phyloP scores from a whole-genome alignment of 2,797 vertebrate genomes.

The Thamnophis elegans region DNA sequence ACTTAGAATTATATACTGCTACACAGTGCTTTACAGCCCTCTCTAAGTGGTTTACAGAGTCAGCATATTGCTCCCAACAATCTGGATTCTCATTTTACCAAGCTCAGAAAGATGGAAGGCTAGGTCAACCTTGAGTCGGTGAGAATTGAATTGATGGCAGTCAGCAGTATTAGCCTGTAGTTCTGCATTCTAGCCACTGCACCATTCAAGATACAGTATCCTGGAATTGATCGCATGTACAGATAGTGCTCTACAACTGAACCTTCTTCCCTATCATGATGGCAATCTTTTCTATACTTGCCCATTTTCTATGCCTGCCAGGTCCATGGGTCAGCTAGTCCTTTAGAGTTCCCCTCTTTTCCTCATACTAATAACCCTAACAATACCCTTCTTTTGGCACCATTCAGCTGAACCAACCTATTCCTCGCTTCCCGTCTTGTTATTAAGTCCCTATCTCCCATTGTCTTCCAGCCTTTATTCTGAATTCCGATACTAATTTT shows the following conservation, averaged over 20 bases:
- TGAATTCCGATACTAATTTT: slow-evolving; percentile 32
- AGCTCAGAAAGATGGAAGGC: neutral
- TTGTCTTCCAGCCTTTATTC: slow-evolving; percentile 9
- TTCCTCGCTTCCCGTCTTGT: neutral
- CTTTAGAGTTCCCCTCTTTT: neutral
- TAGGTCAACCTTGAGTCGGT: neutral
- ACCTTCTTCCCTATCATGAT: neutral
- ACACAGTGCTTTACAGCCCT: neutral
- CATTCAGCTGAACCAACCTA: neutral
- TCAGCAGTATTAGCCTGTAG: neutral
- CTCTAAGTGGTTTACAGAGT: neutral
- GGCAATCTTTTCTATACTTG: neutral
- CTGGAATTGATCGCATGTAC: neutral
- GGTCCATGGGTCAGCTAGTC: no score
- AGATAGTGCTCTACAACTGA: neutral
- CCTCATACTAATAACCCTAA: neutral
- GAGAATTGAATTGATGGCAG: neutral
- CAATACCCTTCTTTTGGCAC: neutral
- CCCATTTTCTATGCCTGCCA: neutral
- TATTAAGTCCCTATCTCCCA: neutral
- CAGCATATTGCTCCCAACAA: neutral
- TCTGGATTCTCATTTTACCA: neutral
- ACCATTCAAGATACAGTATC: neutral
- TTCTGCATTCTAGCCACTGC: neutral
- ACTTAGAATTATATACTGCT: neutral